These are phyloP conservation scores for Caenorhabditis virilis DNA, from an alignment of 2,888 invertebrate genomes.

Conservation along the genomic window DNA sequence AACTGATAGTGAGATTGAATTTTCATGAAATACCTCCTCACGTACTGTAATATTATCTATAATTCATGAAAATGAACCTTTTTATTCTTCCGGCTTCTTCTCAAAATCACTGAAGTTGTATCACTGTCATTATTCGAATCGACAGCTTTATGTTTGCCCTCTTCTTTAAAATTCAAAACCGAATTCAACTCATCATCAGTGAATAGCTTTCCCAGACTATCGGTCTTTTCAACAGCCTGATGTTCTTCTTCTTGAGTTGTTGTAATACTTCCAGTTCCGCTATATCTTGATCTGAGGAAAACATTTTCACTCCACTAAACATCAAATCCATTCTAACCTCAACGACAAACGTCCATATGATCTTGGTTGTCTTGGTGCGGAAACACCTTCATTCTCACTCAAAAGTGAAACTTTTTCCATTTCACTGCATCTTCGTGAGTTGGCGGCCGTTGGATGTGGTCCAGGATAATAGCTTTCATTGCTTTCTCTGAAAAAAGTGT, in stretches of 20 bases:
- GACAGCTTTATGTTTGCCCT: conserved; percentile 13
- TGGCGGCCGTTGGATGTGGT: conserved; percentile 44
- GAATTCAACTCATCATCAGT: conserved; percentile 45
- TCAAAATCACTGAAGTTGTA: conserved; percentile 37
- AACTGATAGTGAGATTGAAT: too few relatives aligned
- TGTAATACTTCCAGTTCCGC: conserved; percentile 32
- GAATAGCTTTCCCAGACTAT: conserved; percentile 26
- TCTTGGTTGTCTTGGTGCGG: conserved; percentile 2
- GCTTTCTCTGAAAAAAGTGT: conserved; percentile 34
- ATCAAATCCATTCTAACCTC: conserved; percentile 10
- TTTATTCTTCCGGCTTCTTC: conserved; percentile 19
- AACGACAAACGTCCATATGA: conserved; percentile 29
- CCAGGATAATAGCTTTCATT: conserved; percentile 41
- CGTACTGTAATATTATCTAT: too few relatives aligned
- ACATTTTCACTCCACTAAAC: too few relatives aligned
- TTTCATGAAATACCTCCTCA: too few relatives aligned
- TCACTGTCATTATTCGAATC: conserved; percentile 41
- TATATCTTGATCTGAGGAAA: conserved; percentile 22
- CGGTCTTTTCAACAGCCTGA: conserved; percentile 30
- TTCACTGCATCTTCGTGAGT: conserved; percentile 46
- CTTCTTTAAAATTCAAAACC: conserved; percentile 44
- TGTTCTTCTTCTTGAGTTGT: conserved; percentile 33
- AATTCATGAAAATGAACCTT: too few relatives aligned
- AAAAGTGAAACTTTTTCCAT: conserved; percentile 42
- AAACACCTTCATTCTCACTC: conserved; percentile 27